Conservation (phyloP, 2,888 invertebrate species). For the Amphipoea lucens region DNA sequence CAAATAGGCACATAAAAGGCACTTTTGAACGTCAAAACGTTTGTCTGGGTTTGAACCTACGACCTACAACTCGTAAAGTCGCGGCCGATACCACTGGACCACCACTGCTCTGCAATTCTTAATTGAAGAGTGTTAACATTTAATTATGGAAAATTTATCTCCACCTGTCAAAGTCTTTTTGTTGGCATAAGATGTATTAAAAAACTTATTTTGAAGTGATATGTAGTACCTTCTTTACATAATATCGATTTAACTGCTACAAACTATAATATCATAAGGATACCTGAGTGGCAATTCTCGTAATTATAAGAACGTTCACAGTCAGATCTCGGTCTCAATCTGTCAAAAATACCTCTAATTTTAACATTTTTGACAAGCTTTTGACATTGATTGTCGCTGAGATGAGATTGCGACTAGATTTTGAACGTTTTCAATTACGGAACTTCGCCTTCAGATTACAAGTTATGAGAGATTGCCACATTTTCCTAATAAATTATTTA, state of each 20-base stretch:
- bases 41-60: too few species aligned
- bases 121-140: slow-evolving; percentile 6
- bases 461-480: neutral
- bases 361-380: neutral
- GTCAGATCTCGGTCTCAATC: neutral
- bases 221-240: neutral
- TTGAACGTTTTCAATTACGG: neutral
- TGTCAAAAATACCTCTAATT: neutral
- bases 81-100: too few species aligned
- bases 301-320: neutral
- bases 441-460: neutral
- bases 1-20: too few species aligned
- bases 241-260: neutral
- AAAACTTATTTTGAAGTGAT: neutral
- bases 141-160: slow-evolving; percentile 1
- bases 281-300: neutral
- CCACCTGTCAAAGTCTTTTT: neutral
- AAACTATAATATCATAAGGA: neutral
- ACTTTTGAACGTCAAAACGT: too few species aligned
- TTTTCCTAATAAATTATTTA: neutral
- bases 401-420: neutral
- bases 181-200: neutral
- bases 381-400: neutral
- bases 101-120: too few species aligned
- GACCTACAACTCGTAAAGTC: too few species aligned